Percentiles rank a stretch among this genome's conserved stretches.
These are phyloP conservation scores for Austrolebias charrua DNA, from an alignment of 2,797 vertebrate species.

Conservation along the genomic window DNA sequence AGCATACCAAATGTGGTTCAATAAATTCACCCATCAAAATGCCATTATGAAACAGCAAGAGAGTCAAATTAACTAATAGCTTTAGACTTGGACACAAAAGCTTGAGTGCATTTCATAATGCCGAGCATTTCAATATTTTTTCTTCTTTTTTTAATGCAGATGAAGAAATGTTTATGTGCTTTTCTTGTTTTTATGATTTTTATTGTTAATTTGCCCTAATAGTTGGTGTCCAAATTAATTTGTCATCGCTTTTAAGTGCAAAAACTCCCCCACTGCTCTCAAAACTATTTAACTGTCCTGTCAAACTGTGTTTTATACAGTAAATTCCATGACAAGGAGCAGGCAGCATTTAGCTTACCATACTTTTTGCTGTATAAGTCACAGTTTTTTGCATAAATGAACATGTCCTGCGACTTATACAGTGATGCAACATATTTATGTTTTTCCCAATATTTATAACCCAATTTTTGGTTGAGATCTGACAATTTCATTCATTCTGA, in stretches of 20 bases:
- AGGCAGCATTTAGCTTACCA: background rate
- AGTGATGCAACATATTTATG: too few species aligned
- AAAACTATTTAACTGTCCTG: slow-evolving; percentile 27
- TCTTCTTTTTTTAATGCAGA: slow-evolving; percentile 23
- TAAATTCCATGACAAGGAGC: slow-evolving; percentile 22
- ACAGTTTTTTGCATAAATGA: too few species aligned
- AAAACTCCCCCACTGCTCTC: slow-evolving; percentile 26
- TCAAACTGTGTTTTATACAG: slow-evolving; percentile 26
- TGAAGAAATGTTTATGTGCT: slow-evolving; percentile 13
- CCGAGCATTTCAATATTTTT: slow-evolving; percentile 44
- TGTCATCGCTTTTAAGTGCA: slow-evolving; percentile 22
- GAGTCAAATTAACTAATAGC: slow-evolving; percentile 59
- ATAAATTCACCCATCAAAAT: slow-evolving; percentile 56
- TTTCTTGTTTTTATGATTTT: slow-evolving; percentile 26
- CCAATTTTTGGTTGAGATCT: too few species aligned
- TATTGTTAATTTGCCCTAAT: slow-evolving; percentile 48
- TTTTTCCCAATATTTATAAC: too few species aligned
- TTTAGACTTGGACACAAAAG: slow-evolving; percentile 45
- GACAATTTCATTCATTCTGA: too few species aligned
- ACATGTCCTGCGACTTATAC: too few species aligned
- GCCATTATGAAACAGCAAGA: slow-evolving; percentile 42
- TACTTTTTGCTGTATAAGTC: too few species aligned
- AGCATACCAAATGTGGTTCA: slow-evolving; percentile 45
- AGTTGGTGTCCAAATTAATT: slow-evolving; percentile 17
- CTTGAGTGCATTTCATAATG: slow-evolving; percentile 45